Percentiles rank a stretch among this genome's conserved stretches.
phyloP scores from a whole-genome alignment of 2,888 invertebrate species.

The Dicyrtomina minuta region DNA sequence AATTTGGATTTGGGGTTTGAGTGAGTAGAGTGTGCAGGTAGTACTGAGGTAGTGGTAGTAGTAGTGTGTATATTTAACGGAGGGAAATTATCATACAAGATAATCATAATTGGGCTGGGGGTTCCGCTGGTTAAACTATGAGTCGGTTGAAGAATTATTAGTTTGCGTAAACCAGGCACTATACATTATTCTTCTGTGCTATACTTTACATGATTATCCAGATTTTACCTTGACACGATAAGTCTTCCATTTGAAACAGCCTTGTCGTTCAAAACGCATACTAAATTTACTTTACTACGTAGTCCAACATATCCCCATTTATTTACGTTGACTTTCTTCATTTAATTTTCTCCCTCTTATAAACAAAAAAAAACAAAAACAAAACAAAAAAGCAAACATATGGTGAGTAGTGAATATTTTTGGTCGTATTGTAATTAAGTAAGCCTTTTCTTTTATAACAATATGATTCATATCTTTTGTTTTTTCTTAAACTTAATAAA shows the following conservation, averaged over 20 bases:
- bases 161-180: conserved; percentile 6
- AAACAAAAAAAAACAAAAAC: too few species aligned
- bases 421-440: too few species aligned
- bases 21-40: background rate
- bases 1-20: too few species aligned
- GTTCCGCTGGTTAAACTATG: conserved; percentile 12
- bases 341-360: background rate
- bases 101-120: conserved; percentile 37
- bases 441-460: too few species aligned
- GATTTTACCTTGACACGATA: conserved; percentile 38
- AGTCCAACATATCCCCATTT: too few species aligned
- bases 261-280: conserved; percentile 33
- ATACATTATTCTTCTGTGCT: too few species aligned
- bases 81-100: conserved; percentile 36
- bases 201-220: conserved; percentile 5
- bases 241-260: conserved; percentile 34
- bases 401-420: too few species aligned
- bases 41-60: background rate
- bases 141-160: conserved; percentile 22
- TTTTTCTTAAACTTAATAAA: too few species aligned
- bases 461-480: too few species aligned
- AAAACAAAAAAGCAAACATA: too few species aligned
- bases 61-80: conserved; percentile 17
- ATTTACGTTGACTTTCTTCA: background rate
- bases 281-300: too few species aligned